Conservation (phyloP, 1,140 invertebrate genomes). For the Hyles euphorbiae region DNA sequence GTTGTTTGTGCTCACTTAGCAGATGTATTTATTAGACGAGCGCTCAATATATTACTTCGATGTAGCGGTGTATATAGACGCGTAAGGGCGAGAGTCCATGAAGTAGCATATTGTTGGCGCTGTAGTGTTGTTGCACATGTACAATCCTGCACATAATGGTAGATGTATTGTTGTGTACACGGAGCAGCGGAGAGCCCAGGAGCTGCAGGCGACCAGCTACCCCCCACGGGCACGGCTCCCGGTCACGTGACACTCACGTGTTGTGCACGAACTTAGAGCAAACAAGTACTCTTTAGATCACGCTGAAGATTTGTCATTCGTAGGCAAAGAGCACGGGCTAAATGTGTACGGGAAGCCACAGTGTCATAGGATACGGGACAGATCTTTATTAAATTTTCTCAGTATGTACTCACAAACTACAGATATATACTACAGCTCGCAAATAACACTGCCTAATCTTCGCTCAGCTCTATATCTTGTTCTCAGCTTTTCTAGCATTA, state of each 20-base stretch:
- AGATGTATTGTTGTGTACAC: slow-evolving; percentile 29
- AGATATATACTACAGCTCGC: slow-evolving; percentile 51
- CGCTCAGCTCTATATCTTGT: slow-evolving; percentile 62
- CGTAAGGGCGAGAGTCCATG: slow-evolving; percentile 31
- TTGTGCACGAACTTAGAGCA: slow-evolving; percentile 45
- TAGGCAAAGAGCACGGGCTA: slow-evolving; percentile 53
- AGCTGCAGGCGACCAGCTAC: slow-evolving; percentile 67
- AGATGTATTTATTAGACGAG: slow-evolving; percentile 24
- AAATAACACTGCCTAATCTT: slow-evolving; percentile 73
- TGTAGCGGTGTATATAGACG: slow-evolving; percentile 17
- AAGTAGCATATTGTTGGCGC: slow-evolving; percentile 58
- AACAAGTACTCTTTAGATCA: slow-evolving; percentile 8
- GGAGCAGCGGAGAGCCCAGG: slow-evolving; percentile 39
- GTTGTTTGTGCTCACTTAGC: slow-evolving; percentile 21
- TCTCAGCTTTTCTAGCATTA: slow-evolving; percentile 55
- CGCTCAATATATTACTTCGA: slow-evolving; percentile 60
- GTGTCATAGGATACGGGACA: slow-evolving; percentile 38
- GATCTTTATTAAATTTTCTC: slow-evolving; percentile 24
- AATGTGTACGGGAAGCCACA: slow-evolving; percentile 36
- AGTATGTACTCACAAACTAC: slow-evolving; percentile 43
- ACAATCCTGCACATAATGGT: slow-evolving; percentile 52
- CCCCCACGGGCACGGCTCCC: slow-evolving; percentile 5
- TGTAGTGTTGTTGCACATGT: slow-evolving; percentile 56
- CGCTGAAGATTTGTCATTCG: slow-evolving; percentile 26
- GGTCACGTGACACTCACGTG: slow-evolving; percentile 29